These are phyloP conservation scores for silkworm (Bombyx mori) DNA, from an alignment of 1,140 invertebrate genomes.

Conservation along the genomic window DNA sequence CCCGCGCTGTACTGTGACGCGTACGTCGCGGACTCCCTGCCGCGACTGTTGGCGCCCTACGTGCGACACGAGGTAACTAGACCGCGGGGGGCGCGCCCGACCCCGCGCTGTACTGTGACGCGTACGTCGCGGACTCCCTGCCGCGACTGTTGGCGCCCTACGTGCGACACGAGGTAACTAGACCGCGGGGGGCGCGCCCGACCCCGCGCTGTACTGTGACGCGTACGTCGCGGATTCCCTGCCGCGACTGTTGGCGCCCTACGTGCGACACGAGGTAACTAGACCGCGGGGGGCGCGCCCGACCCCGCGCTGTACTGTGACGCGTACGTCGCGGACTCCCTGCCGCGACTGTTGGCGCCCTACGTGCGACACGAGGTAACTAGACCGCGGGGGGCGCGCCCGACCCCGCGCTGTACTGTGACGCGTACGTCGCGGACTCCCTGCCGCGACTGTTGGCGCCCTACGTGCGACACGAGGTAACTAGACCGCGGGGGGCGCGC, in stretches of 20 bases:
- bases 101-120: slow-evolving; percentile 85
- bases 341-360: slow-evolving; percentile 90
- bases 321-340: slow-evolving; percentile 92
- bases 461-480: slow-evolving; percentile 80
- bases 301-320: slow-evolving; percentile 88
- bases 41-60: slow-evolving; percentile 88
- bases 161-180: slow-evolving; percentile 79
- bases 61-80: slow-evolving; percentile 77
- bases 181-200: slow-evolving; percentile 60
- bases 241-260: slow-evolving; percentile 82
- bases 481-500: slow-evolving; percentile 69
- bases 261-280: slow-evolving; percentile 80
- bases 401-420: slow-evolving; percentile 85
- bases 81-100: slow-evolving; percentile 73
- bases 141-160: slow-evolving; percentile 82
- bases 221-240: slow-evolving; percentile 89
- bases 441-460: slow-evolving; percentile 91
- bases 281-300: slow-evolving; percentile 79
- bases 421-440: slow-evolving; percentile 94
- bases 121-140: slow-evolving; percentile 88
- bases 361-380: slow-evolving; percentile 80
- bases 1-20: slow-evolving; percentile 89
- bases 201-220: slow-evolving; percentile 85
- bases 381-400: slow-evolving; percentile 73
- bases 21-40: slow-evolving; percentile 93